These are phyloP conservation scores for Nesidiocoris tenuis DNA, from an alignment of 2,888 invertebrate species.

Conservation along the genomic window DNA sequence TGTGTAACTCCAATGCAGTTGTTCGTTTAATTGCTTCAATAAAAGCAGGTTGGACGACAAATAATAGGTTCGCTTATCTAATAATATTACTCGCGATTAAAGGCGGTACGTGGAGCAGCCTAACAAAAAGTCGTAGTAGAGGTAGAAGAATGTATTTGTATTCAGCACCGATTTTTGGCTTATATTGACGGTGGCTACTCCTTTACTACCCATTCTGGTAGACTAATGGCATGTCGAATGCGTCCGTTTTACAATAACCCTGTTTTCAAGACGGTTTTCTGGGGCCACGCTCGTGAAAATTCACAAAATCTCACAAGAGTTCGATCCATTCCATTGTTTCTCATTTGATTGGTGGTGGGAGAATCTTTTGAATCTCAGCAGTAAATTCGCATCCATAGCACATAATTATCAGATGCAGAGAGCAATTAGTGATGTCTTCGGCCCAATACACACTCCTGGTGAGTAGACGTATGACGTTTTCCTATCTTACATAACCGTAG, in stretches of 20 bases:
- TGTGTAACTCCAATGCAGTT: no score
- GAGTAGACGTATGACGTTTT: constrained; percentile 39
- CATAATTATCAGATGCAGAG: constrained; percentile 54
- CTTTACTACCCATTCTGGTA: no score
- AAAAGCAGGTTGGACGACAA: no score
- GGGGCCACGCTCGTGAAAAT: constrained; percentile 14
- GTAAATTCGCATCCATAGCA: constrained; percentile 20
- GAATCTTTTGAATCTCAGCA: not conserved
- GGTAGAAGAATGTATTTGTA: not conserved
- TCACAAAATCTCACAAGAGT: not conserved
- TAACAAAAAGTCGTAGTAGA: not conserved
- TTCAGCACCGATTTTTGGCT: not conserved
- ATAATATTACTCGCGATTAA: no score
- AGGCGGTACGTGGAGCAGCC: not conserved
- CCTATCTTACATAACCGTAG: not conserved
- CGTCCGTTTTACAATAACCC: constrained; percentile 29
- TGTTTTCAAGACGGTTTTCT: constrained; percentile 9
- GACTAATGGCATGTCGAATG: constrained; percentile 37
- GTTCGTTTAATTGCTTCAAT: no score
- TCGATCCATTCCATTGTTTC: not conserved
- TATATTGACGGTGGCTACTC: constrained; percentile 14
- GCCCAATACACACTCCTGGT: constrained; percentile 50
- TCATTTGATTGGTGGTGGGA: constrained; percentile 27
- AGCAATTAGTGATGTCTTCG: constrained; percentile 48
- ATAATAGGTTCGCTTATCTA: no score